phyloP scores from a whole-genome alignment of 2,797 vertebrate species.

The Myotis pilosus region DNA sequence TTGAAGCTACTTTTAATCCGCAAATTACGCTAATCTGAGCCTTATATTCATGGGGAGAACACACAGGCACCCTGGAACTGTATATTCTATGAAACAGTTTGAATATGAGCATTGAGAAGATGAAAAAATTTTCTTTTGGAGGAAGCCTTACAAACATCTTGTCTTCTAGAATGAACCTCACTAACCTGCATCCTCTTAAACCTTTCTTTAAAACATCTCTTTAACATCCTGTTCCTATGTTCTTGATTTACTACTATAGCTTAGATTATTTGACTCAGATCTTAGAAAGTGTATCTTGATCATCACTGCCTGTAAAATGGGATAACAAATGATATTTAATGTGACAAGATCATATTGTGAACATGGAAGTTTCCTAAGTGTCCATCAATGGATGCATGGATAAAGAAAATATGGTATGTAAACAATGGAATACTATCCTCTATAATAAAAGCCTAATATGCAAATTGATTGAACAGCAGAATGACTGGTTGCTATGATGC shows the following conservation, averaged over 20 bases:
- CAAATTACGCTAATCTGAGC: neutral
- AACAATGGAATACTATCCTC: neutral
- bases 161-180: neutral
- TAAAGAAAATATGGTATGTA: neutral
- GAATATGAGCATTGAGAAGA: neutral
- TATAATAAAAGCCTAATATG: no score
- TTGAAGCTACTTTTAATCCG: conserved; percentile 6
- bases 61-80: neutral
- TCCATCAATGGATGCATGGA: neutral
- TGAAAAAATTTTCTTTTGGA: neutral
- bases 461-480: no score
- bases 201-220: neutral
- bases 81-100: neutral
- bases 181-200: no score
- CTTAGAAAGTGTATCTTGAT: neutral
- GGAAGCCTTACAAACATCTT: neutral
- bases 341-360: neutral
- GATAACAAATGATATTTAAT: neutral
- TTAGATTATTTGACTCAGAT: conserved; percentile 25
- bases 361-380: neutral
- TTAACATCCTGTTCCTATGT: neutral
- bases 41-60: neutral
- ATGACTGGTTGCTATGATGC: no score
- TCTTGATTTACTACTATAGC: neutral
- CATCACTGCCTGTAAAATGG: neutral